Evolutionary conservation across 2,888 invertebrate species (phyloP), one percentile per base, ranked within the genome.

Genomic region (Zygogramma bicolorata): DNA sequence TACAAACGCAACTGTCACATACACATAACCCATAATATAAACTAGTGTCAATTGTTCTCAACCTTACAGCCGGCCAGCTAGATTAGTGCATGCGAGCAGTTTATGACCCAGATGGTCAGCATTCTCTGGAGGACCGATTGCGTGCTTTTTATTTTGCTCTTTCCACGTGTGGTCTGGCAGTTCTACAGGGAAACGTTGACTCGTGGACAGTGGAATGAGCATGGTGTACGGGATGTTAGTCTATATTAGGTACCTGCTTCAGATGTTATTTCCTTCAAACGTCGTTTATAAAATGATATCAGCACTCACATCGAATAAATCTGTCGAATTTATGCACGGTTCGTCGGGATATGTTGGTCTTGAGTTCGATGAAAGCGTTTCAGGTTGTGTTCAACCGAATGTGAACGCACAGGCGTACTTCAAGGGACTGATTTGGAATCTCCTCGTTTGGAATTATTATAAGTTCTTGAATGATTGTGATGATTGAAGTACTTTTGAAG

Each of bases 11-110:
- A 74, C 68, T 70, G 70, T 74, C 74, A 65, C 74, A 74, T 57
- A 58, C 74, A 74, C 65, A 68, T 65, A 70, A 66, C 65, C 73
- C 69, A 66, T 66, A 73, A 73, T 65, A 65, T 73, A 69, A 73
- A 73, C 73, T 73, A 66, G 69, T 73, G 73, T 73, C 73, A 73
- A 73, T 73, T 73, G 69, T 69, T 73, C 42, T 73, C 71, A 67
- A 71, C 61, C 61, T 66, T 70, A 40, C 65, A 70, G 25, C 53
- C 53, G 68, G 65, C 65, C 61, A 60, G 42, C 72, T 72, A 72
- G 72, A 72, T 72, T 65, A 61, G 53, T 61, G 61, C 69, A 61
- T 61, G 68, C 42, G 46, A 73, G 65, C 61, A 66, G 69, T 73
- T 73, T 73, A 73, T 66, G 53, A 58, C 66, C 73, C 73, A 73